A percentile compares a stretch with the other conserved stretches of the same genome.
Evolutionary conservation across 2,888 invertebrate genomes (phyloP).

Genomic region (Pristionchus mayeri): DNA sequence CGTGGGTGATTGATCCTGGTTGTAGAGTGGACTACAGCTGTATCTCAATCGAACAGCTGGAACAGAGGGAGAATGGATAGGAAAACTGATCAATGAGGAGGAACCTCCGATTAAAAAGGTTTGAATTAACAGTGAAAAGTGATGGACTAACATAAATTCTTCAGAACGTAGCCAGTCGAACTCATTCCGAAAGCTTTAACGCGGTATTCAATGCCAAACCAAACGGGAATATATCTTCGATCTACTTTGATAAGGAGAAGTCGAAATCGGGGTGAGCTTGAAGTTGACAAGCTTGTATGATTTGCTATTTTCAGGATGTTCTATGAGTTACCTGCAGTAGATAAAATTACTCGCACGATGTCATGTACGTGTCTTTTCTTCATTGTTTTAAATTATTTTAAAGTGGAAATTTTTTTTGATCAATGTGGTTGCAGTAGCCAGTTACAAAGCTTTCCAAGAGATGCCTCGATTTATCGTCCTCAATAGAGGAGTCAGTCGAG

Average conservation of each 20-base stretch:
- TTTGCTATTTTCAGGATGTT: constrained; percentile 4
- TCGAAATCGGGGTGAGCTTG: constrained; percentile 45
- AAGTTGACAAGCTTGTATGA: neutral
- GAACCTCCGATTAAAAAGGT: constrained; percentile 25
- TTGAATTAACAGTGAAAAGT: neutral
- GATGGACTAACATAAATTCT: neutral
- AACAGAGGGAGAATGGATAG: constrained; percentile 47
- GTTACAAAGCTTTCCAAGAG: constrained; percentile 37
- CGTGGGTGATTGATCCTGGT: too few species aligned
- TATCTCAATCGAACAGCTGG: constrained; percentile 29
- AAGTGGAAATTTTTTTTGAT: too few species aligned
- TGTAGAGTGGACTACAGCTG: constrained; percentile 40
- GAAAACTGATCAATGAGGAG: constrained; percentile 13
- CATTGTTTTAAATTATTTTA: neutral
- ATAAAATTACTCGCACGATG: constrained; percentile 35
- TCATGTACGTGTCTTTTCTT: constrained; percentile 19
- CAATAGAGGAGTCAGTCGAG: constrained; percentile 29
- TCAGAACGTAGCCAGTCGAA: constrained; percentile 48
- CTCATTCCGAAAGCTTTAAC: constrained; percentile 51
- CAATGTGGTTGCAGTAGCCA: constrained; percentile 40
- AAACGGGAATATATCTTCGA: constrained; percentile 19
- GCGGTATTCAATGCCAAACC: constrained; percentile 44
- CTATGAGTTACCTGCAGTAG: constrained; percentile 38
- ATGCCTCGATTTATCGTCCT: constrained; percentile 25
- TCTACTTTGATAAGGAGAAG: constrained; percentile 42